Evolutionary conservation across 2,113 vertebrate genomes (phyloP).

Genomic region (Heterochromis multidens): DNA sequence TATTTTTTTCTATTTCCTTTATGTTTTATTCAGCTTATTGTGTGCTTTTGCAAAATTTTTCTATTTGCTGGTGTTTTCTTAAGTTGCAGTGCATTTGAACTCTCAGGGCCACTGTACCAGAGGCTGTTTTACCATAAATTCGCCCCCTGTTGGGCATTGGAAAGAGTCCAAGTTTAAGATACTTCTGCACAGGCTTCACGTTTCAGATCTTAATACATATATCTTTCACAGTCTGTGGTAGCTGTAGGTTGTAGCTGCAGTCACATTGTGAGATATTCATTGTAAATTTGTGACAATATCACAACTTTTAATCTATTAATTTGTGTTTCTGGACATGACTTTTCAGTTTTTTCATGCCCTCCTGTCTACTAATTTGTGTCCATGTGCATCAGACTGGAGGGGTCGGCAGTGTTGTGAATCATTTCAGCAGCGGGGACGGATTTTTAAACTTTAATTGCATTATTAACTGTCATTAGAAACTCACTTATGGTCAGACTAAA

Average conservation of each 20-base stretch:
- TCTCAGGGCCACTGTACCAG: too few relatives aligned
- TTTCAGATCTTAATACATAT: fast-evolving
- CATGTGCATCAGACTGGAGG: background rate
- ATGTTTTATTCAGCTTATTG: too few relatives aligned
- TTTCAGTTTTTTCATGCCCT: too few relatives aligned
- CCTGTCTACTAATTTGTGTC: background rate
- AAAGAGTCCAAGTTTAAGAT: background rate
- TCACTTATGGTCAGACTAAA: background rate
- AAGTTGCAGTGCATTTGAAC: too few relatives aligned
- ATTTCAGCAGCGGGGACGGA: fast-evolving
- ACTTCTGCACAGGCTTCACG: fast-evolving
- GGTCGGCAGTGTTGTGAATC: background rate
- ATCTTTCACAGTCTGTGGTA: background rate
- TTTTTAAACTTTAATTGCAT: background rate
- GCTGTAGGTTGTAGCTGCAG: background rate
- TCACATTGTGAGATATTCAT: too few relatives aligned
- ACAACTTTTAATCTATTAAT: background rate
- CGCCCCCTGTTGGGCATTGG: background rate
- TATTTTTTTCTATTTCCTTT: too few relatives aligned
- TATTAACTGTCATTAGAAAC: background rate
- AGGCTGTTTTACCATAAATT: background rate
- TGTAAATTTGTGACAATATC: too few relatives aligned
- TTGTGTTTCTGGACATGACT: background rate
- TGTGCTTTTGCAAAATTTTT: too few relatives aligned
- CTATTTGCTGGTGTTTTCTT: too few relatives aligned